Conservation (phyloP, 2,797 vertebrate genomes). For the Sebastolobus alascanus region DNA sequence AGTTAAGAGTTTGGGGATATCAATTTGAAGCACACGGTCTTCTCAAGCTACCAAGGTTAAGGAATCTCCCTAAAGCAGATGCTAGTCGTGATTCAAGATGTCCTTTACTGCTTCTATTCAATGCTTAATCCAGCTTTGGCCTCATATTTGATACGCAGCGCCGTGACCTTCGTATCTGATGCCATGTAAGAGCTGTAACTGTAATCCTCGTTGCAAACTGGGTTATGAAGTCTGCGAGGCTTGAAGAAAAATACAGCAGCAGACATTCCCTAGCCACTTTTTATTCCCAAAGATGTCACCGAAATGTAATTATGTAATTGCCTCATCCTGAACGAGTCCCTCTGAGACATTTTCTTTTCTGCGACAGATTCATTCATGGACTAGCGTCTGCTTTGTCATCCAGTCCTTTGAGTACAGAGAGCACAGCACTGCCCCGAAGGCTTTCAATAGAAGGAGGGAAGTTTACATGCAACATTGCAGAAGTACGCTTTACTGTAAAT, state of each 20-base stretch:
- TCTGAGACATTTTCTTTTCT: constrained; percentile 55
- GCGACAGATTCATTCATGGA: constrained; percentile 50
- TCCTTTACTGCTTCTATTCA: constrained; percentile 9
- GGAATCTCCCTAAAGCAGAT: constrained; percentile 19
- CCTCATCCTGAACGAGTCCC: constrained; percentile 22
- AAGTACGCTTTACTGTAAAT: constrained; percentile 15
- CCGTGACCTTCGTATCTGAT: not conserved
- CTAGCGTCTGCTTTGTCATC: constrained; percentile 64
- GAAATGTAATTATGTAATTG: constrained; percentile 72
- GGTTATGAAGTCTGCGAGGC: constrained; percentile 42
- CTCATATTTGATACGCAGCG: constrained; percentile 14
- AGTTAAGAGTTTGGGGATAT: not conserved
- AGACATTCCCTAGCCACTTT: constrained; percentile 23
- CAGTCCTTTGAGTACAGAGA: constrained; percentile 64
- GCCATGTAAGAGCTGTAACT: constrained; percentile 24
- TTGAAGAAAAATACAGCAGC: not conserved
- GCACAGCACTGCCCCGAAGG: constrained; percentile 69
- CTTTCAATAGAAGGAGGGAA: constrained; percentile 32
- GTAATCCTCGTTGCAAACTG: constrained; percentile 27
- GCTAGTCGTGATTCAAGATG: constrained; percentile 9
- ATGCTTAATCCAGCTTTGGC: constrained; percentile 38
- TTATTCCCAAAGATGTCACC: constrained; percentile 28
- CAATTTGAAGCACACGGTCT: not conserved
- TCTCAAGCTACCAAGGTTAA: constrained; percentile 17
- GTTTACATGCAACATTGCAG: constrained; percentile 40